A percentile compares a stretch with the other conserved stretches of the same genome.
Conservation (phyloP, 2,888 invertebrate genomes). For the Mylabris sibirica region DNA sequence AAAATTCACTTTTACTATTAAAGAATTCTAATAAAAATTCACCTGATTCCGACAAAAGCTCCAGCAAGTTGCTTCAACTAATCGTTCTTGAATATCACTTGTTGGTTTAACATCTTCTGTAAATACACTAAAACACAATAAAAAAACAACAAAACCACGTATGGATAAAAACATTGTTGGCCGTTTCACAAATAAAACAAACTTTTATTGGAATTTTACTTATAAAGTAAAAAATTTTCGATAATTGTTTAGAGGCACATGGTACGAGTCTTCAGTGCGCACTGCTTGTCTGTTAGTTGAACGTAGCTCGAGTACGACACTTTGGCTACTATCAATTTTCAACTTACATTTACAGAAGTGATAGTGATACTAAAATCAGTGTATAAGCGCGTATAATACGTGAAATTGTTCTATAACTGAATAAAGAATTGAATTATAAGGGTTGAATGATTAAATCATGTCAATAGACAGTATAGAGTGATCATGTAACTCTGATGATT, state of each 20-base stretch:
- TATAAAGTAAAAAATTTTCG: neutral
- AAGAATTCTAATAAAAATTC: neutral
- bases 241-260: neutral
- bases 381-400: neutral
- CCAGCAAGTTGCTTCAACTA: neutral
- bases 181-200: no score
- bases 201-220: neutral
- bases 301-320: neutral
- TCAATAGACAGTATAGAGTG: no score
- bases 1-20: neutral
- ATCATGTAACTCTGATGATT: no score
- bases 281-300: neutral
- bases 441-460: neutral
- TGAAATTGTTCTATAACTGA: neutral
- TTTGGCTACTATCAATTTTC: conserved; percentile 1
- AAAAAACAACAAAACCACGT: neutral
- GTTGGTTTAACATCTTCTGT: neutral
- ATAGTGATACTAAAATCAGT: neutral
- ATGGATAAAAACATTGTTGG: neutral
- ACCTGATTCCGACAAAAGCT: neutral
- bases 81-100: neutral
- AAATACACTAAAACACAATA: neutral
- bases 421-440: neutral
- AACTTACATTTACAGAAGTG: neutral
- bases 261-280: neutral